Evolutionary conservation across 37 sponge, comb jelly and placozoan species (phyloP).

Genomic region (Crambe crambe): DNA sequence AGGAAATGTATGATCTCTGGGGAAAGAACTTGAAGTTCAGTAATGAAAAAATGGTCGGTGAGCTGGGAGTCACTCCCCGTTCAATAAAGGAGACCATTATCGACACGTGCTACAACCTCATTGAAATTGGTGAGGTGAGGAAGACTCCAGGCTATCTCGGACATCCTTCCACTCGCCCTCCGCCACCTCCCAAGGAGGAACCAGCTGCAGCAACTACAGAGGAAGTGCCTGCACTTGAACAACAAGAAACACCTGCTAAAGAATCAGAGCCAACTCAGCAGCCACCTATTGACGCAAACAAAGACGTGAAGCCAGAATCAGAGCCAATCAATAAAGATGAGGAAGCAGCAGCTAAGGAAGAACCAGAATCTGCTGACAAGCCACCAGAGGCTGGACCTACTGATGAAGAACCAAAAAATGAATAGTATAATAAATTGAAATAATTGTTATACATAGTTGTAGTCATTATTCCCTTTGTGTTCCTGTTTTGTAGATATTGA

Average conservation of each 20-base stretch:
- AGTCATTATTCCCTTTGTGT: no score
- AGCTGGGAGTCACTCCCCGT: conserved; percentile 67
- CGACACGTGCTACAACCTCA: conserved; percentile 79
- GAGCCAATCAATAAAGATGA: no score
- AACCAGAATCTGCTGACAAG: no score
- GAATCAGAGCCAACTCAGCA: not conserved
- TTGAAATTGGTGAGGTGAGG: conserved; percentile 67
- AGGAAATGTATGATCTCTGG: conserved; percentile 28
- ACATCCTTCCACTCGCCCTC: conserved; percentile 36
- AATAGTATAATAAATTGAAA: no score
- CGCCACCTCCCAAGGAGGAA: not conserved
- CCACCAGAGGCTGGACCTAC: no score
- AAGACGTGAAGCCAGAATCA: not conserved
- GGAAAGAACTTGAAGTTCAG: conserved; percentile 38
- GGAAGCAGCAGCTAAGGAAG: not conserved
- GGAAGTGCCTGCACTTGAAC: not conserved
- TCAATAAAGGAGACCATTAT: conserved; percentile 59
- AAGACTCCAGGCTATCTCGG: conserved; percentile 68
- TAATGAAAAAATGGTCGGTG: conserved; percentile 62
- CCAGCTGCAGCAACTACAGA: not conserved
- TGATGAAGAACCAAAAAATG: no score
- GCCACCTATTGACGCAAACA: not conserved
- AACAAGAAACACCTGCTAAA: not conserved
- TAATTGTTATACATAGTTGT: no score
- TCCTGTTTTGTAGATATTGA: no score